phyloP scores from a whole-genome alignment of 2,888 invertebrate species.

The Coleophora flavipennella region DNA sequence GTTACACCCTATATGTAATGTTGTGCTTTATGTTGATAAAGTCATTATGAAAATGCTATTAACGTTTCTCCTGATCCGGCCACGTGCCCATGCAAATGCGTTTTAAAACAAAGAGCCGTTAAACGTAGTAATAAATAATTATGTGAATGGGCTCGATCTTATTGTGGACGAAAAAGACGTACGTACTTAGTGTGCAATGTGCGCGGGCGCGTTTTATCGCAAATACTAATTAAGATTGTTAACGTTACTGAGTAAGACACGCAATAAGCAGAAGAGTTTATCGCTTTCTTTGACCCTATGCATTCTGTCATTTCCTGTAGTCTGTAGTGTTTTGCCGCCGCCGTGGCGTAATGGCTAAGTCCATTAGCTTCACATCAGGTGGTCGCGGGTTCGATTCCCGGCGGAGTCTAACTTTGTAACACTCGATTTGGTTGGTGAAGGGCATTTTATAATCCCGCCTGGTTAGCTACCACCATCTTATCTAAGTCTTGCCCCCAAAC shows the following conservation, averaged over 20 bases:
- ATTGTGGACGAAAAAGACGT: slow-evolving; percentile 28
- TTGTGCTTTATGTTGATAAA: no score
- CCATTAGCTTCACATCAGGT: no score
- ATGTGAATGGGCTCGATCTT: slow-evolving; percentile 33
- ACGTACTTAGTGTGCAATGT: no score
- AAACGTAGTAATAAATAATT: slow-evolving; percentile 34
- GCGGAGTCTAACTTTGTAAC: no score
- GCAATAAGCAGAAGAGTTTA: slow-evolving; percentile 1
- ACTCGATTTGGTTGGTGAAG: no score
- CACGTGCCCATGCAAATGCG: slow-evolving; percentile 38
- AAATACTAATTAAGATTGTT: slow-evolving; percentile 12
- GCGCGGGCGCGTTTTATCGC: slow-evolving; percentile 16
- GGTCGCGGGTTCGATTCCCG: no score
- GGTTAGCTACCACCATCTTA: no score
- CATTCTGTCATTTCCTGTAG: neutral
- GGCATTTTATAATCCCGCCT: no score
- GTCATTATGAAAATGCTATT: slow-evolving; percentile 16
- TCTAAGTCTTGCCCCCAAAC: no score
- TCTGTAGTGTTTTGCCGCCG: neutral
- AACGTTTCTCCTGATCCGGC: slow-evolving; percentile 25
- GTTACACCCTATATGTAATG: no score
- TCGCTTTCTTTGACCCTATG: slow-evolving; percentile 3
- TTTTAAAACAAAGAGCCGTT: slow-evolving; percentile 40
- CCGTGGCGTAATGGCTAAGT: no score
- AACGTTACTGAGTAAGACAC: slow-evolving; percentile 9